These are phyloP conservation scores for Coronaproctus castanopsis DNA, from an alignment of 2,888 invertebrate genomes.

Conservation along the genomic window DNA sequence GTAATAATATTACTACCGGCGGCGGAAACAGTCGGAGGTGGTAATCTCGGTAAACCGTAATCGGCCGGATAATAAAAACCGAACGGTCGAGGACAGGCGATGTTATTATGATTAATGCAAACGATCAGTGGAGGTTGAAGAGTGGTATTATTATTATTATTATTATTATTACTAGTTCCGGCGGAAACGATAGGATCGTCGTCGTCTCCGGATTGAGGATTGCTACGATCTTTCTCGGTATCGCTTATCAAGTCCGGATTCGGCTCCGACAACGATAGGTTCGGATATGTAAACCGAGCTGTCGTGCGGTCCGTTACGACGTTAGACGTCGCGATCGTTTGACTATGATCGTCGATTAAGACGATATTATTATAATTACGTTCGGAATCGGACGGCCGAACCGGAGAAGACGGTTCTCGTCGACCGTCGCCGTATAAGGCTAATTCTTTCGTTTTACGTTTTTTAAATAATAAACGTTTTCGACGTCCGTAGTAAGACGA, in stretches of 20 bases:
- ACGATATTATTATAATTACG: no score
- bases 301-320: slow-evolving; percentile 1
- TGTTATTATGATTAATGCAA: slow-evolving; percentile 10
- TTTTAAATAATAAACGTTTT: slow-evolving; percentile 37
- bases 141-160: slow-evolving; percentile 23
- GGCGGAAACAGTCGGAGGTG: slow-evolving; percentile 14
- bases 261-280: slow-evolving; percentile 31
- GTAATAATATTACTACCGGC: slow-evolving; percentile 44
- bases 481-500: slow-evolving; percentile 28
- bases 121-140: slow-evolving; percentile 16
- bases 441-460: slow-evolving; percentile 39
- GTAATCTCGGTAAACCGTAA: slow-evolving; percentile 45
- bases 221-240: slow-evolving; percentile 40
- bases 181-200: slow-evolving; percentile 14
- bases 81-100: slow-evolving; percentile 36
- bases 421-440: slow-evolving; percentile 30
- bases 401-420: not conserved
- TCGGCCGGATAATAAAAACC: slow-evolving; percentile 50
- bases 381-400: not conserved
- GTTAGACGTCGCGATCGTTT: not conserved
- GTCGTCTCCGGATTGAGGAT: slow-evolving; percentile 26
- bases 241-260: slow-evolving; percentile 64
- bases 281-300: slow-evolving; percentile 3
- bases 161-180: slow-evolving; percentile 25
- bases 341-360: not conserved